These are phyloP conservation scores for Theocolax elegans DNA, from an alignment of 1,140 invertebrate genomes.

Conservation along the genomic window DNA sequence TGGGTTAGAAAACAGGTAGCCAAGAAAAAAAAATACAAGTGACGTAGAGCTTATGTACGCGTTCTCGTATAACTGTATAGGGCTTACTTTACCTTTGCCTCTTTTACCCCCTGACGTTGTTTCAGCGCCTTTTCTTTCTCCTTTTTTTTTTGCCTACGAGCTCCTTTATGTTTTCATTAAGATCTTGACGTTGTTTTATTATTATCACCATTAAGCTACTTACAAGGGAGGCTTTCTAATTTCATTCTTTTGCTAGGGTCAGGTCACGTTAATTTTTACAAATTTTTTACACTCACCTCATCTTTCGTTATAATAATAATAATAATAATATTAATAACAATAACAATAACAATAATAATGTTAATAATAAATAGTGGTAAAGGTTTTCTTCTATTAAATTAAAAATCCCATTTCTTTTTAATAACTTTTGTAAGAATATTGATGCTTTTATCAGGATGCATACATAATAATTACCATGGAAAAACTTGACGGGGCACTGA, in stretches of 20 bases:
- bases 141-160: constrained; percentile 1
- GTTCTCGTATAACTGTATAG: background rate
- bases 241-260: background rate
- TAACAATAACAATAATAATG: no score
- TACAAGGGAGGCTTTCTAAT: background rate
- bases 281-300: background rate
- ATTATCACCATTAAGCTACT: constrained; percentile 22
- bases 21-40: no score
- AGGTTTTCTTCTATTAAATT: no score
- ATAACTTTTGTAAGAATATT: no score
- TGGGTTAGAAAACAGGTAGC: no score
- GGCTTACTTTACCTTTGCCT: constrained; percentile 4
- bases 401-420: no score
- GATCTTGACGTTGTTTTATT: constrained; percentile 11
- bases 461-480: no score
- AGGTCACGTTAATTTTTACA: background rate
- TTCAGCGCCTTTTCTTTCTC: background rate
- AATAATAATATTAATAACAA: no score
- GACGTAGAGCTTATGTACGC: constrained; percentile 14
- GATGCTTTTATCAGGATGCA: no score
- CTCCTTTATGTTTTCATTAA: constrained; percentile 21
- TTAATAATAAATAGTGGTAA: no score
- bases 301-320: no score
- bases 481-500: no score
- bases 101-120: constrained; percentile 18